These are phyloP conservation scores for Noctua janthe DNA, from an alignment of 2,888 invertebrate species.

Conservation along the genomic window DNA sequence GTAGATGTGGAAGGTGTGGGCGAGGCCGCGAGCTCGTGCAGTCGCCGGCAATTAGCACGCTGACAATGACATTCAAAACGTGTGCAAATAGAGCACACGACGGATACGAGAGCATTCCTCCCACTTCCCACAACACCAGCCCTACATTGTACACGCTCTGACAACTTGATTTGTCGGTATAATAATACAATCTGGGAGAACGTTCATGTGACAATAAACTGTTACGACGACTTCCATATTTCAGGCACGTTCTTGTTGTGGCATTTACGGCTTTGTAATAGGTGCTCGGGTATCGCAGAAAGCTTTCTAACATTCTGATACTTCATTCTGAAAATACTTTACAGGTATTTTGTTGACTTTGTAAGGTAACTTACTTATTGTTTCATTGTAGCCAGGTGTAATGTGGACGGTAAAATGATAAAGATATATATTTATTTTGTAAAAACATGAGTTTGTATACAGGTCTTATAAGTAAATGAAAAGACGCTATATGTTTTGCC, in stretches of 20 bases:
- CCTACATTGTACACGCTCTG: slow-evolving; percentile 40
- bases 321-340: slow-evolving; percentile 46
- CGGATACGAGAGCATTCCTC: slow-evolving; percentile 64
- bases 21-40: slow-evolving; percentile 65
- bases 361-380: slow-evolving; percentile 4
- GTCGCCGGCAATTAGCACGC: slow-evolving; percentile 84
- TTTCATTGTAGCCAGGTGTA: slow-evolving; percentile 11
- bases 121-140: slow-evolving; percentile 63
- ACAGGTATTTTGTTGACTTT: slow-evolving; percentile 30
- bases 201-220: slow-evolving; percentile 63
- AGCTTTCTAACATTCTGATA: slow-evolving; percentile 40
- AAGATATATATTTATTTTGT: no score
- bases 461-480: no score
- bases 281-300: slow-evolving; percentile 44
- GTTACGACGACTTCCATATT: slow-evolving; percentile 64
- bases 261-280: slow-evolving; percentile 66
- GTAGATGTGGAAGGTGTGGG: slow-evolving; percentile 65
- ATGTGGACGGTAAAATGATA: not conserved
- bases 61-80: slow-evolving; percentile 89
- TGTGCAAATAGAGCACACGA: slow-evolving; percentile 84
- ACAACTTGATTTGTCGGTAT: slow-evolving; percentile 66
- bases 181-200: slow-evolving; percentile 63
- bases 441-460: no score
- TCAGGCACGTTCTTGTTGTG: slow-evolving; percentile 65
- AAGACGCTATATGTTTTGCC: no score